A percentile compares a stretch with the other conserved stretches of the same genome.
phyloP scores from a whole-genome alignment of 1,140 invertebrate species.

The Rhizoglyphus robini region DNA sequence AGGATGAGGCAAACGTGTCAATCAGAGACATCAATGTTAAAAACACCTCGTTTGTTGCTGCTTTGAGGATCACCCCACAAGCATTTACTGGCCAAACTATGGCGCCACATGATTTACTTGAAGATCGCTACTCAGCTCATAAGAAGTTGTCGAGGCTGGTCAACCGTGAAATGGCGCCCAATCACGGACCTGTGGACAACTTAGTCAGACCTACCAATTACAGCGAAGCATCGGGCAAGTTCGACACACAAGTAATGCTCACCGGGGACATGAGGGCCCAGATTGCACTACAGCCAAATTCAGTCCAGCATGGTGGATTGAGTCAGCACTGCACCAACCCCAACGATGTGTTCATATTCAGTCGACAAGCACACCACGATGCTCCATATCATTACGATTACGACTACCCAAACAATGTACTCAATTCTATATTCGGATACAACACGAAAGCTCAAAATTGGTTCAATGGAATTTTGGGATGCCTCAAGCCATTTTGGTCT shows the following conservation, averaged over 20 bases:
- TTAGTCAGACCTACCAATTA: no score
- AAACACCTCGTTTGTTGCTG: background rate
- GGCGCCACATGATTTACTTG: background rate
- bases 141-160: background rate
- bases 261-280: background rate
- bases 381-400: background rate
- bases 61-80: background rate
- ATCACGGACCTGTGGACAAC: background rate
- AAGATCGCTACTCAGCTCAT: background rate
- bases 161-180: background rate
- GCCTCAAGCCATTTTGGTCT: slow-evolving; percentile 65
- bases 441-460: slow-evolving; percentile 38
- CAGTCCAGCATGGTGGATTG: background rate
- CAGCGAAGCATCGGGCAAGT: no score
- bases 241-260: background rate
- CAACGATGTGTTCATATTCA: background rate
- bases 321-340: background rate
- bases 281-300: background rate
- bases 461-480: slow-evolving; percentile 68
- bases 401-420: background rate
- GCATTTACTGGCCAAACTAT: background rate
- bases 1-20: background rate
- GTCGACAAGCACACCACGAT: background rate
- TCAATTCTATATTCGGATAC: background rate
- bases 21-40: background rate